Conservation (phyloP, 2,113 vertebrate species). For the Grus americana region DNA sequence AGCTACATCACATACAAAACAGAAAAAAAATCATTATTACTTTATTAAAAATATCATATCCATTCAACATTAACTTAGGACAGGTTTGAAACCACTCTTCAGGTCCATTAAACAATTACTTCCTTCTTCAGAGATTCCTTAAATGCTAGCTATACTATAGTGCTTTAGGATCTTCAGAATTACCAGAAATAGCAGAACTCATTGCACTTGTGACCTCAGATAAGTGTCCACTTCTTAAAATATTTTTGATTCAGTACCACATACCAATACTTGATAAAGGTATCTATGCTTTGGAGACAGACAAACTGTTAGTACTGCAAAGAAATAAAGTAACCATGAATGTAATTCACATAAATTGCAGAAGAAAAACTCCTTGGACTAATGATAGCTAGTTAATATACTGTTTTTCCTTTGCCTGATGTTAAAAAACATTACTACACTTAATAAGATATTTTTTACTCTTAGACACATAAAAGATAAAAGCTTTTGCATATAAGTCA, state of each 20-base stretch:
- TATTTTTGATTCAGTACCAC: neutral
- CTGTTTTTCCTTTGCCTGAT: neutral
- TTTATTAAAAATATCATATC: neutral
- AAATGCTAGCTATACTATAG: neutral
- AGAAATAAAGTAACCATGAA: slow-evolving; percentile 41
- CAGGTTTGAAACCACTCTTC: neutral
- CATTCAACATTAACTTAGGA: neutral
- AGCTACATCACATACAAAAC: slow-evolving; percentile 72
- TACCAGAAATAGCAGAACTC: neutral
- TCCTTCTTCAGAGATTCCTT: neutral
- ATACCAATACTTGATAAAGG: neutral
- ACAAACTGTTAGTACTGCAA: slow-evolving; percentile 4
- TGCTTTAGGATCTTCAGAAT: slow-evolving; percentile 12
- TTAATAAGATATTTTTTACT: neutral
- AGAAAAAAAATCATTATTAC: neutral
- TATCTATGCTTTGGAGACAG: neutral
- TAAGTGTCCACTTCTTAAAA: slow-evolving; percentile 2
- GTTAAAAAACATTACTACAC: neutral
- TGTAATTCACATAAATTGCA: neutral
- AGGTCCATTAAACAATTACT: neutral
- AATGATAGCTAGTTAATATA: neutral
- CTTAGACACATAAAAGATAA: neutral
- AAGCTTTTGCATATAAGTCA: neutral
- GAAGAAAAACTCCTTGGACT: neutral
- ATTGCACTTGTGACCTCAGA: slow-evolving; percentile 17